Evolutionary conservation across 2,888 invertebrate genomes (phyloP).

Genomic region (Eucera pruinosa): DNA sequence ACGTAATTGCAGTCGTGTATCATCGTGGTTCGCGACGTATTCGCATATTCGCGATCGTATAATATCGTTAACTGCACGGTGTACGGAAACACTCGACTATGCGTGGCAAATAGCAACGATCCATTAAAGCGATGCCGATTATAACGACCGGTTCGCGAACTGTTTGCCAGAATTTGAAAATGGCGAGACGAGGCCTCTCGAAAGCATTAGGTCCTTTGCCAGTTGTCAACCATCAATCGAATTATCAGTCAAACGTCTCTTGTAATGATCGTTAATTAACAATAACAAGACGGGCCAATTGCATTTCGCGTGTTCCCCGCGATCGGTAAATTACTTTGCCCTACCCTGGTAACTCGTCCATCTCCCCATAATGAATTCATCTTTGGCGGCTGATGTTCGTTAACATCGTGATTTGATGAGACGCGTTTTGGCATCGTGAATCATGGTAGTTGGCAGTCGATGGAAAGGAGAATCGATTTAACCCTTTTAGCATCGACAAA

Average conservation of each 20-base stretch:
- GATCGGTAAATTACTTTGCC: slow-evolving; percentile 31
- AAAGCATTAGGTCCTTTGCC: slow-evolving; percentile 32
- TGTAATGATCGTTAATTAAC: slow-evolving; percentile 61
- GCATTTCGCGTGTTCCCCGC: slow-evolving; percentile 28
- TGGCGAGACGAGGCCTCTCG: slow-evolving; percentile 15
- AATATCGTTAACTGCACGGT: slow-evolving; percentile 60
- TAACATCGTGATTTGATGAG: neutral
- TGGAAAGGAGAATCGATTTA: neutral
- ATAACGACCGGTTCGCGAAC: slow-evolving; percentile 39
- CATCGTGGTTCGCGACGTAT: slow-evolving; percentile 39
- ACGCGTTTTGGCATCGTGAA: neutral
- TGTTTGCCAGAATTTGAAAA: slow-evolving; percentile 51
- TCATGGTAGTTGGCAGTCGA: too few relatives aligned
- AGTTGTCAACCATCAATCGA: slow-evolving; percentile 50
- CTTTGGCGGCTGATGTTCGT: neutral
- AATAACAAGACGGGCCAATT: slow-evolving; percentile 60
- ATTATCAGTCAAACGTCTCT: slow-evolving; percentile 65
- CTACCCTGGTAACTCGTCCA: slow-evolving; percentile 10
- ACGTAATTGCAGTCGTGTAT: slow-evolving; percentile 20
- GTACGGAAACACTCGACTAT: slow-evolving; percentile 49
- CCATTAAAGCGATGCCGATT: slow-evolving; percentile 57
- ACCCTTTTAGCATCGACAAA: too few relatives aligned
- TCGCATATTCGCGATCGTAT: slow-evolving; percentile 46
- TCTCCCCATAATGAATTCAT: slow-evolving; percentile 23
- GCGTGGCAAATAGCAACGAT: slow-evolving; percentile 62